Percentiles rank a stretch among this genome's conserved stretches.
Conservation (phyloP, 2,888 invertebrate genomes). For the Camptogramma bilineatum region DNA sequence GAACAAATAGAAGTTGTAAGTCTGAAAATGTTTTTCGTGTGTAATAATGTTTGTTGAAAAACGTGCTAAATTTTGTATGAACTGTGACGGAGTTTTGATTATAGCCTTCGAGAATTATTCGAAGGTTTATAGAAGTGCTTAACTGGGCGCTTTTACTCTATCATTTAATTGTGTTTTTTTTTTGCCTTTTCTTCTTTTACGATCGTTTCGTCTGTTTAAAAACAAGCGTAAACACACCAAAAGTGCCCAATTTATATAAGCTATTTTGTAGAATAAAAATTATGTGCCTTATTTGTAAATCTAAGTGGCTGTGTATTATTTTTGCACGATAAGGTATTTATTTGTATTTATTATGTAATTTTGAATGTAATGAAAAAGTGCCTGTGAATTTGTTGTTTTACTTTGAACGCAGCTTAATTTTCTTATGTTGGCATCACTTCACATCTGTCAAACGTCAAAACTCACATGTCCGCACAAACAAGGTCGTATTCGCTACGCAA, state of each 20-base stretch:
- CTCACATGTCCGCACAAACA: slow-evolving; percentile 18
- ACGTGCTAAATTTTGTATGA: too few species aligned
- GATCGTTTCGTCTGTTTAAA: not conserved
- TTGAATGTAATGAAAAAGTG: not conserved
- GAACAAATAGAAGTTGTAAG: too few species aligned
- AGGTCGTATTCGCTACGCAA: slow-evolving; percentile 15
- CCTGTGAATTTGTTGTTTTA: slow-evolving; percentile 21
- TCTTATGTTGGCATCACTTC: slow-evolving; percentile 41
- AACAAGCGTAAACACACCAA: not conserved
- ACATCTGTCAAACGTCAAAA: slow-evolving; percentile 46
- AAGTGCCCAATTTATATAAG: not conserved
- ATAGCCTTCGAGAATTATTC: too few species aligned
- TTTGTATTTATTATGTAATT: slow-evolving; percentile 29
- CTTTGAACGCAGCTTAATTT: slow-evolving; percentile 34
- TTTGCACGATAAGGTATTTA: not conserved
- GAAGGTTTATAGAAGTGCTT: too few species aligned
- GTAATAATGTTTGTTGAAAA: too few species aligned
- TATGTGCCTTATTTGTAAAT: slow-evolving; percentile 11
- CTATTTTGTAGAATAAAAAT: slow-evolving; percentile 3
- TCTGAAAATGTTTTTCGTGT: too few species aligned
- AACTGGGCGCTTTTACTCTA: too few species aligned
- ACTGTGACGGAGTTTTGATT: too few species aligned
- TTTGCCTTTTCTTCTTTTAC: not conserved
- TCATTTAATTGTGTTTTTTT: too few species aligned
- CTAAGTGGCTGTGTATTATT: slow-evolving; percentile 5